Base-by-base conservation (phyloP, 2,888 invertebrate genomes). In the Tinea trinotella region DNA sequence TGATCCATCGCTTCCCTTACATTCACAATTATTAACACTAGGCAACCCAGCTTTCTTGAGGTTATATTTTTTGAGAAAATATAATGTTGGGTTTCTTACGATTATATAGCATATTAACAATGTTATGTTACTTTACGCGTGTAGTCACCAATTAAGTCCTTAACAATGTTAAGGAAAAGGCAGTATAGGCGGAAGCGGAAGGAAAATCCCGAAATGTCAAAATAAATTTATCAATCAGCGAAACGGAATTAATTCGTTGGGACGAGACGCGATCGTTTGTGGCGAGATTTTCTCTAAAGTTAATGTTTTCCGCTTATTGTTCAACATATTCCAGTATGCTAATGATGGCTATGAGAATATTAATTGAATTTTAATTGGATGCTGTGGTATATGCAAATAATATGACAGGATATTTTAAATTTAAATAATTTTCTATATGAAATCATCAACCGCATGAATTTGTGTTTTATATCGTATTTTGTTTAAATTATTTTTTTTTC, bases 61-160 rank as follows among this genome's bases (percentile, higher is more conserved):
- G n/a, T n/a, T n/a, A n/a, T n/a, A n/a, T n/a, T n/a, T n/a, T n/a
- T n/a, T n/a, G n/a, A n/a, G n/a, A n/a, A n/a, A n/a, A n/a, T n/a
- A n/a, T n/a, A n/a, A n/a, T n/a, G n/a, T n/a, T n/a, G n/a, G n/a
- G n/a, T n/a, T n/a, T n/a, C n/a, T n/a, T n/a, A n/a, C n/a, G 30
- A 10, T 30, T 7, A 30, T 30, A 10, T 30, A 30, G 7, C 4
- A 22, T 22, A 7, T 22, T 7, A 30, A 30, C 30, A 30, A 7
- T 10, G 30, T 30, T 30, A 30, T 10, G 2, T 30, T 30, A 22
- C 4, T 3, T n/a, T 22, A 22, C 22, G 3, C 7, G 7, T 4
- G 30, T 7, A 30, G 30, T 10, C 30, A 1, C 9, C 9, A 70
- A 70, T 71, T 70, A 73, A 62, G 63, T 65, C 66, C 63, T 70